A percentile compares a stretch with the other conserved stretches of the same genome.
Evolutionary conservation across 2,888 invertebrate species (phyloP).

Genomic region (Tillus elongatus): DNA sequence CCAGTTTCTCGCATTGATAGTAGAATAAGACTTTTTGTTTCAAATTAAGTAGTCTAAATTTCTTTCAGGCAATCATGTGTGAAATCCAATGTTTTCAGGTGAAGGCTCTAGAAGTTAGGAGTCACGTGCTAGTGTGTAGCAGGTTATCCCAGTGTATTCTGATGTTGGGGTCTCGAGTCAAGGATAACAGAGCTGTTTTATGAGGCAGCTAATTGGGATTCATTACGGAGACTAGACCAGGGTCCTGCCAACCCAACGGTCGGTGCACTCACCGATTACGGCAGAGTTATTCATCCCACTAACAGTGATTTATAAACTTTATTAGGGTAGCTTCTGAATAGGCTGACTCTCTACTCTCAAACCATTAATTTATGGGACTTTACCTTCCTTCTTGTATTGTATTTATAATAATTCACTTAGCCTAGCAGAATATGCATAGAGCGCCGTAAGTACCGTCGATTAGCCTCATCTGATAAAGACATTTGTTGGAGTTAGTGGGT

Average conservation of each 20-base stretch:
- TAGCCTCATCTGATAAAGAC: no score
- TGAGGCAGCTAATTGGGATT: conserved; percentile 37
- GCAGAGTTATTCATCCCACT: conserved; percentile 35
- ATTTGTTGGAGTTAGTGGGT: no score
- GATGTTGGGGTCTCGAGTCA: no score
- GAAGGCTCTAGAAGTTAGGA: no score
- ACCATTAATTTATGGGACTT: conserved; percentile 4
- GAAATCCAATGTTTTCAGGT: no score
- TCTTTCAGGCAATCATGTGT: no score
- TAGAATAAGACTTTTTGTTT: no score
- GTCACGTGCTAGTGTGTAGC: no score
- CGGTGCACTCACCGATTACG: conserved; percentile 34
- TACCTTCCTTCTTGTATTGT: background rate
- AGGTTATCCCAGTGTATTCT: no score
- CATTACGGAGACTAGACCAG: conserved; percentile 30
- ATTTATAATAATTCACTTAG: background rate
- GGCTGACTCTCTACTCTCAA: background rate
- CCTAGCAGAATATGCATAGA: background rate
- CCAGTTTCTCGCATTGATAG: no score
- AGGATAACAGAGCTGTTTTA: conserved; percentile 29
- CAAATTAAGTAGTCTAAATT: no score
- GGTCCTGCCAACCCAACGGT: conserved; percentile 33
- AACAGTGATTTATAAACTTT: conserved; percentile 37
- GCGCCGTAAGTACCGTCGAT: no score
- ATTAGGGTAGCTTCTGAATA: conserved; percentile 30